Conservation (phyloP, 2,797 vertebrate species). For the Anniella stebbinsi region DNA sequence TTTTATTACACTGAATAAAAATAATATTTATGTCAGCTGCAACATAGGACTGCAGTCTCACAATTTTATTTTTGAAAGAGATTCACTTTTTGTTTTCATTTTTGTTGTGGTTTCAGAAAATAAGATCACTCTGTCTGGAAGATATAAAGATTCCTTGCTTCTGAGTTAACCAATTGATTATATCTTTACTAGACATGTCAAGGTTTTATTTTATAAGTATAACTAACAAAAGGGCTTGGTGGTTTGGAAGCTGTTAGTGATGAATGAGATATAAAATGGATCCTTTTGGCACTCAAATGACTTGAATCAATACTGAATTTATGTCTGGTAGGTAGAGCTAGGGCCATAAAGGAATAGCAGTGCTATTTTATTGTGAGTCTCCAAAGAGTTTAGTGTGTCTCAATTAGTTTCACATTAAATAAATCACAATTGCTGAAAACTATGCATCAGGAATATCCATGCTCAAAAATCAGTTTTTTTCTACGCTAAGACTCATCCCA, state of each 20-base stretch:
- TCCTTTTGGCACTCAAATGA: conserved; percentile 28
- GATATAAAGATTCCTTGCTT: conserved; percentile 2
- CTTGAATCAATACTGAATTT: conserved; percentile 37
- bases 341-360: conserved; percentile 17
- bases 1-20: background rate
- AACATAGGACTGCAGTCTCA: background rate
- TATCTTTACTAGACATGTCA: conserved; percentile 14
- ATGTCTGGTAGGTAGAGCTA: conserved; percentile 15
- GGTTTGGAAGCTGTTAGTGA: conserved; percentile 22
- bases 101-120: background rate
- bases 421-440: conserved; percentile 17
- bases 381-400: background rate
- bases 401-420: conserved; percentile 28
- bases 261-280: conserved; percentile 27
- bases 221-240: conserved; percentile 18
- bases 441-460: background rate
- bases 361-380: conserved; percentile 19
- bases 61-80: background rate
- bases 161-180: conserved; percentile 9
- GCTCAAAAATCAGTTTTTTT: background rate
- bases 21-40: background rate
- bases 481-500: background rate
- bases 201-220: conserved; percentile 22
- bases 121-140: background rate
- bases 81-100: background rate